Evolutionary conservation across 2,113 vertebrate genomes (phyloP).

Genomic region (Astur gentilis): DNA sequence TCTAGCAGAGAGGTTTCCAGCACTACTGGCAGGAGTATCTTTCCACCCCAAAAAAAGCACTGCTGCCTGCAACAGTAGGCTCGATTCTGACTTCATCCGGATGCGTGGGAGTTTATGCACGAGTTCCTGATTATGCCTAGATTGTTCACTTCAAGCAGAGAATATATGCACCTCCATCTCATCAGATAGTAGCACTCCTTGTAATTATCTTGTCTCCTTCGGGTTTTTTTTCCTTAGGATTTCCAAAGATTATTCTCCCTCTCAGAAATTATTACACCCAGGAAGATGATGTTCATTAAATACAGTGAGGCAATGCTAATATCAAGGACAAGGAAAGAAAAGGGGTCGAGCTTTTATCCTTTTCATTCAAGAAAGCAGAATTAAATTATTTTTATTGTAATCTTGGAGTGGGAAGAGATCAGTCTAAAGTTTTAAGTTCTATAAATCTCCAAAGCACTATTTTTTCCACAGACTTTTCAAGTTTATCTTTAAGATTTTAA

Average conservation of each 20-base stretch:
- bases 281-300: conserved; percentile 25
- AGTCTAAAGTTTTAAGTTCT: not conserved
- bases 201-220: conserved; percentile 38
- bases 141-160: not conserved
- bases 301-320: not conserved
- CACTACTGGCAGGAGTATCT: not conserved
- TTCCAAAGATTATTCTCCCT: conserved; percentile 5
- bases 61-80: not conserved
- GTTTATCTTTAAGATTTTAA: conserved; percentile 16
- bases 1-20: not conserved
- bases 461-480: not conserved
- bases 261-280: conserved; percentile 2
- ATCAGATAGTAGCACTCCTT: not conserved
- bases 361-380: conserved; percentile 9
- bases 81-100: not conserved
- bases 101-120: not conserved
- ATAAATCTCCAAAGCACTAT: not conserved
- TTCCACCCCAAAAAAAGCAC: not conserved
- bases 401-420: not conserved
- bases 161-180: not conserved
- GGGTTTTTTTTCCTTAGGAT: not conserved
- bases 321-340: conserved; percentile 19
- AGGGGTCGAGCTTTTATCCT: not conserved
- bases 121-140: not conserved
- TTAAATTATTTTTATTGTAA: not conserved